A percentile compares a stretch with the other conserved stretches of the same genome.
Conservation (phyloP, 2,113 vertebrate species). For the Haemorhous mexicanus region DNA sequence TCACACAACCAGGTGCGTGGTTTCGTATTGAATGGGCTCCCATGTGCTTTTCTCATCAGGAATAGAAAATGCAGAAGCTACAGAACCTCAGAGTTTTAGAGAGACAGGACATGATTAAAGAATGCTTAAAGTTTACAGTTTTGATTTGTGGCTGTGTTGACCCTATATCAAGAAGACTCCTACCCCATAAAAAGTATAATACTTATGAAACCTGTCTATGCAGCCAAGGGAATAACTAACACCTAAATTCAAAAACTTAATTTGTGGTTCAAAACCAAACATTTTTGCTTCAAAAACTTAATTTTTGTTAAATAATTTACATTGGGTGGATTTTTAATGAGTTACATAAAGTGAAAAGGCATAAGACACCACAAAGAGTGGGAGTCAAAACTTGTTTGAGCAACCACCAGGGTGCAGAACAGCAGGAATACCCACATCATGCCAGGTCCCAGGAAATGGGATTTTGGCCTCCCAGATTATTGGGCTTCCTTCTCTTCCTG, state of each 20-base stretch:
- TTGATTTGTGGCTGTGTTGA: not conserved
- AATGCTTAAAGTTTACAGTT: not conserved
- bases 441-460: not conserved
- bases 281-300: not conserved
- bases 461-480: not conserved
- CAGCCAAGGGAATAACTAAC: not conserved
- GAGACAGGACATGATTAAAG: not conserved
- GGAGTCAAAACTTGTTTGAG: not conserved
- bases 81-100: not conserved
- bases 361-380: not conserved
- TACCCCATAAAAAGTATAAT: not conserved
- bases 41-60: not conserved
- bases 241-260: not conserved
- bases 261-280: not conserved
- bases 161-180: not conserved
- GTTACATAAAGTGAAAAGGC: not conserved
- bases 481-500: not conserved
- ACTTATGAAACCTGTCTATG: not conserved
- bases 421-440: not conserved
- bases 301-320: not conserved
- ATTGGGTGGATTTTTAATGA: not conserved
- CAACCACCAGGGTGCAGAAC: not conserved
- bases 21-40: not conserved
- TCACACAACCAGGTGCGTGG: not conserved
- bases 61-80: not conserved